A percentile compares a stretch with the other conserved stretches of the same genome.
phyloP scores from a whole-genome alignment of 2,797 vertebrate species.

The Lepidocolaptes lacrymiger region DNA sequence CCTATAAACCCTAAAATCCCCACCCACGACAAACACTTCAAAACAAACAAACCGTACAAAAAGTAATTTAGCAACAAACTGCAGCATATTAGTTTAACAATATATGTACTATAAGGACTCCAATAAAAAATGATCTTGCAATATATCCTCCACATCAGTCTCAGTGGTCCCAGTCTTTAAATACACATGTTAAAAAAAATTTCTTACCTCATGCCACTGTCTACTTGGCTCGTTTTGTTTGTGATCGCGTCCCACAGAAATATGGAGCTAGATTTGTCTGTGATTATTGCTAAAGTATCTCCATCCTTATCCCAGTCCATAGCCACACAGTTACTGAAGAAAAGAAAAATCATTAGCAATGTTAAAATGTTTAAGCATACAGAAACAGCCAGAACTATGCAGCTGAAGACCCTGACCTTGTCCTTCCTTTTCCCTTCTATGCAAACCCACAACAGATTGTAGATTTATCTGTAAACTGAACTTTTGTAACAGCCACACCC shows the following conservation, averaged over 20 bases:
- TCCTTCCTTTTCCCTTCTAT: neutral
- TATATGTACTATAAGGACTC: neutral
- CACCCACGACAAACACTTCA: neutral
- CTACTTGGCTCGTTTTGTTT: conserved; percentile 90
- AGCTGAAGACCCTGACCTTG: neutral
- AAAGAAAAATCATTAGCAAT: neutral
- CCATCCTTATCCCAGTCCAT: conserved; percentile 99
- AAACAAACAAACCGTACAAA: neutral
- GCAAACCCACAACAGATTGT: neutral
- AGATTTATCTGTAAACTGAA: neutral
- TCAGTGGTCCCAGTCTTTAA: neutral
- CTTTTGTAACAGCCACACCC: neutral
- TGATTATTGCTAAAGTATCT: conserved; percentile 91
- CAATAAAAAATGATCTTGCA: neutral
- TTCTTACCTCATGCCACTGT: conserved; percentile 91
- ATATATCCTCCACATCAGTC: neutral
- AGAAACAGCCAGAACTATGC: neutral
- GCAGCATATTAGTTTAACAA: neutral
- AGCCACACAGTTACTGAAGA: conserved; percentile 81
- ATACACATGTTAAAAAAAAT: neutral
- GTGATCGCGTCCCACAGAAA: conserved; percentile 94
- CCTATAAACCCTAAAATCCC: neutral
- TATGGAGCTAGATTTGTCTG: conserved; percentile 90
- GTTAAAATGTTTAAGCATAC: neutral
- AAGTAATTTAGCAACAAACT: neutral